Evolutionary conservation across 1,140 invertebrate species (phyloP).

Genomic region (Papilio helenus): DNA sequence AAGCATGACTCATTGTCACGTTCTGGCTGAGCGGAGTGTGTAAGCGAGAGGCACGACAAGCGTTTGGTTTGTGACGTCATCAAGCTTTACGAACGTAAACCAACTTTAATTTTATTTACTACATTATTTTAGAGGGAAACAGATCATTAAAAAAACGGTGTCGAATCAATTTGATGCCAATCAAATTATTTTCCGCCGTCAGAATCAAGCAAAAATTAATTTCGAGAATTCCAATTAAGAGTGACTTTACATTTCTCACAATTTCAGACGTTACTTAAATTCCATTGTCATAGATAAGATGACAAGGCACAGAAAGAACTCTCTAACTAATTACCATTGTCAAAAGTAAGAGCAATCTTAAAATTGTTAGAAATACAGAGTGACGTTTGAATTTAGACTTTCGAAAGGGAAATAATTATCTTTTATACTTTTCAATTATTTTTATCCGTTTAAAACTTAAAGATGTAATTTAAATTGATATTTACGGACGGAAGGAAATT

Average conservation of each 20-base stretch:
- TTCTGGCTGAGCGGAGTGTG: too few species aligned
- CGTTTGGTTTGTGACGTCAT: too few species aligned
- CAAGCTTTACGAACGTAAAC: too few species aligned
- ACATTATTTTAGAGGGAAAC: too few species aligned
- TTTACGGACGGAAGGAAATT: not conserved
- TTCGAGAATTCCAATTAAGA: conserved; percentile 19
- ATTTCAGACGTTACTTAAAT: conserved; percentile 14
- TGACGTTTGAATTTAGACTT: conserved; percentile 14
- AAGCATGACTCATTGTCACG: too few species aligned
- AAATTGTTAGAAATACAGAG: conserved; percentile 20
- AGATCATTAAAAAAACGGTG: not conserved
- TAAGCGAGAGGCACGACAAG: too few species aligned
- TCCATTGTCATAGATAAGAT: conserved; percentile 34
- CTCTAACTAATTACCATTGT: conserved; percentile 34
- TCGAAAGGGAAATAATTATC: conserved; percentile 13
- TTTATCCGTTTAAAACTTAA: not conserved
- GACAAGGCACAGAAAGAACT: conserved; percentile 32
- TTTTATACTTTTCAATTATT: not conserved
- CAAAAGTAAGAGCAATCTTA: conserved; percentile 9
- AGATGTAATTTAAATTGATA: not conserved
- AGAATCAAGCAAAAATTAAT: conserved; percentile 17
- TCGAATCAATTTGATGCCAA: not conserved
- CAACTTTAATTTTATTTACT: too few species aligned
- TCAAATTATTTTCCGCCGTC: not conserved
- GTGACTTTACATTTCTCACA: not conserved